Evolutionary conservation across 2,797 vertebrate species (phyloP), one percentile per base, ranked within the genome.

Genomic region (Taeniopygia guttata): DNA sequence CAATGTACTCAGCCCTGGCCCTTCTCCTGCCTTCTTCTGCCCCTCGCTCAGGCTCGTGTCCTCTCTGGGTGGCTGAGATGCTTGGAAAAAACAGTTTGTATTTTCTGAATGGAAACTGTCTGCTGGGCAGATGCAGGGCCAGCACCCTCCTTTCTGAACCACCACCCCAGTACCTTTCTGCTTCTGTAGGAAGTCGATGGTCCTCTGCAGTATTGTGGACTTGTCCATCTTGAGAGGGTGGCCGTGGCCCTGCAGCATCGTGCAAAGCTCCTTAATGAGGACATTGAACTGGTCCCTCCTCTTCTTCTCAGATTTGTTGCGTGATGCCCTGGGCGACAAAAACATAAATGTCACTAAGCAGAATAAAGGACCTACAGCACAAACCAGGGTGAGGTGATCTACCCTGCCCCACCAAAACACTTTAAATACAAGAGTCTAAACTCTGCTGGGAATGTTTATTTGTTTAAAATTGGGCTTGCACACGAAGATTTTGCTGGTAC

Each of bases 221-320:
- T 98, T 98, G 96, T 98, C 98, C 98, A 98, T 99, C 97, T 98
- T 98, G 93, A 97, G 96, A 9, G 98, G 98, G 93, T 98, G 98
- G 26, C 98, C 98, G 2, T 99, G 98, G n/a, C 97, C 98, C 95
- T 99, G 98, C 95, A 99, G 97, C 98, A 99, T 98, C 4, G 98
- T 98, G 97, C 97, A 98, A 8, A 99, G 98, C 97, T 98, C 98
- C 88, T 98, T 98, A 93, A 99, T 99, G 96, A 99, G 98, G 93
- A 98, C 97, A 97, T 98, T 98, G 97, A 98, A 98, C 90, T 98
- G 98, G 87, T 98, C 98, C 97, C 98, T 96, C 96, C 98, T 98
- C 93, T 98, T 98, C 97, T 98, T 99, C 96, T 98, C 98, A 1
- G 98, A 98, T 98, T 98, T 98, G 97, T 98, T 98, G 76, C 98